phyloP scores from a whole-genome alignment of 2,797 vertebrate species.

The Sternarchorhynchus goeldii region DNA sequence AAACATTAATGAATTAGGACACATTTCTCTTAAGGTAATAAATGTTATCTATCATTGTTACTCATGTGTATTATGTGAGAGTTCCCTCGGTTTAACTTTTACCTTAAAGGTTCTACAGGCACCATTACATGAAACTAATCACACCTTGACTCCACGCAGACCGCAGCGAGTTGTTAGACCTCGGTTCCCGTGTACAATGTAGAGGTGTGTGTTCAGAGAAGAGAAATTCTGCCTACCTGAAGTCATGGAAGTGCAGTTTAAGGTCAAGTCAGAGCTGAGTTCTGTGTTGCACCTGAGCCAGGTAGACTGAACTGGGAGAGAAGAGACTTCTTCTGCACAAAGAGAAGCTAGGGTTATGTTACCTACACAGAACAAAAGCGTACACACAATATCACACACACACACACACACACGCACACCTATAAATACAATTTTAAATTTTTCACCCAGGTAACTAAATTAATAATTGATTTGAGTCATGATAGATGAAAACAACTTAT shows the following conservation, averaged over 20 bases:
- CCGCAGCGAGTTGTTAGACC: conserved; percentile 1
- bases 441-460: not conserved
- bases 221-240: not conserved
- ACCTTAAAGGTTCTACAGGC: not conserved
- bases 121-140: conserved; percentile 15
- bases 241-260: not conserved
- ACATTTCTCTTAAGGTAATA: too few species aligned
- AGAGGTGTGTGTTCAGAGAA: not conserved
- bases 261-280: not conserved
- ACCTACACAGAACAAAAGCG: conserved; percentile 30
- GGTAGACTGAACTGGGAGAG: not conserved
- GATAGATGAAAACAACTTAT: not conserved
- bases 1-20: too few species aligned
- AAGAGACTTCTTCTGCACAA: not conserved
- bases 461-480: not conserved
- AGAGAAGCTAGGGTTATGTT: conserved; percentile 3
- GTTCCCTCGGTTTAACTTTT: too few species aligned
- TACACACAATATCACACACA: not conserved
- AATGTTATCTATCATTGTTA: too few species aligned
- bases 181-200: not conserved
- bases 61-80: too few species aligned
- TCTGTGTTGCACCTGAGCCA: not conserved
- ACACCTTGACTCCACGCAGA: not conserved
- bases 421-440: not conserved
- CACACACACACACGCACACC: conserved; percentile 54